A percentile compares a stretch with the other conserved stretches of the same genome.
Conservation (phyloP, 2,113 vertebrate genomes). For the Chionodraco myersi region DNA sequence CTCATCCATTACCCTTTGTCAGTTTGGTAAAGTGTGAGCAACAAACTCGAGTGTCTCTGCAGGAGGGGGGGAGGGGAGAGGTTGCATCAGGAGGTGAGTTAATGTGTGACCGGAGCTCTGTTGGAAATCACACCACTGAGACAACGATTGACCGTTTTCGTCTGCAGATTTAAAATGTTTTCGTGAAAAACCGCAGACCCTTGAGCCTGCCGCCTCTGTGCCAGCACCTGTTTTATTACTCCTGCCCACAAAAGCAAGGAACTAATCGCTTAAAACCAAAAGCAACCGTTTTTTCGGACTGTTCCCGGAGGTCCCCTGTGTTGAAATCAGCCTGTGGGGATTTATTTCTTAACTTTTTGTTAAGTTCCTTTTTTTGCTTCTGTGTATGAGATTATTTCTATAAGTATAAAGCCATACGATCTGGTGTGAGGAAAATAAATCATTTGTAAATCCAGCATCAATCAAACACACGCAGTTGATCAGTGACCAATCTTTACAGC, state of each 20-base stretch:
- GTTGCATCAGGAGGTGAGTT: conserved; percentile 20
- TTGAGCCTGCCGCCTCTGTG: conserved; percentile 7
- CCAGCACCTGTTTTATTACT: conserved; percentile 29
- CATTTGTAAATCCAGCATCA: conserved; percentile 40
- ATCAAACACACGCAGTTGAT: conserved; percentile 12
- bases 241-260: conserved; percentile 8
- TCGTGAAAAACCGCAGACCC: conserved; percentile 27
- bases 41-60: not conserved
- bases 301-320: conserved; percentile 3
- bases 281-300: conserved; percentile 25
- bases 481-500: conserved; percentile 49
- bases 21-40: not conserved
- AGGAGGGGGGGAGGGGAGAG: not conserved
- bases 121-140: not conserved
- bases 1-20: not conserved
- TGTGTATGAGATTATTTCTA: not conserved
- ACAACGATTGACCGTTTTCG: not conserved
- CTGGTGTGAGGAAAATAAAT: conserved; percentile 49
- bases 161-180: conserved; percentile 12
- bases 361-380: not conserved
- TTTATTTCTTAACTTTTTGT: conserved; percentile 19
- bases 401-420: not conserved
- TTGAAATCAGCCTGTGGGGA: conserved; percentile 18
- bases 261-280: conserved; percentile 38
- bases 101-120: conserved; percentile 43